Evolutionary conservation across 2,797 vertebrate species (phyloP).

Genomic region (Serranus cabrilla): DNA sequence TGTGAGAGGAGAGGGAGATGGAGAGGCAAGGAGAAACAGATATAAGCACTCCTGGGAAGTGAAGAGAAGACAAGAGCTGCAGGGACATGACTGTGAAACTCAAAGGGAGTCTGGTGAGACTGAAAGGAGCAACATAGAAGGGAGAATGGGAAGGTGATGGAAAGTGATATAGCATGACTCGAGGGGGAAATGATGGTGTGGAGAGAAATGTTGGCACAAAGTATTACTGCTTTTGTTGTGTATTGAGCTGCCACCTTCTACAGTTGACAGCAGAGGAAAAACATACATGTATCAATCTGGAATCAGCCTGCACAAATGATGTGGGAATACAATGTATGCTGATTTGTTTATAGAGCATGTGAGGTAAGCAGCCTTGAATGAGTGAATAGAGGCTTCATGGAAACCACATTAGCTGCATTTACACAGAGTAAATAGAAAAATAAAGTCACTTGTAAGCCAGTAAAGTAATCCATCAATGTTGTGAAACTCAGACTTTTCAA

Average conservation of each 20-base stretch:
- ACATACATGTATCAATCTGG: slow-evolving; percentile 27
- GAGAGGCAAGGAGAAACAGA: slow-evolving; percentile 51
- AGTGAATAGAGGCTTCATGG: slow-evolving; percentile 13
- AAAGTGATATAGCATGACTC: slow-evolving; percentile 11
- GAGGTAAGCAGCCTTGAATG: slow-evolving; percentile 27
- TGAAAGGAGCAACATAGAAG: slow-evolving; percentile 3
- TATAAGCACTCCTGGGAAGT: slow-evolving; percentile 32
- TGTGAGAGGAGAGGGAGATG: slow-evolving; percentile 23
- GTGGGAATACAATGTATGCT: slow-evolving; percentile 5
- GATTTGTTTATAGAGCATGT: slow-evolving; percentile 35
- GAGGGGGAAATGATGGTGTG: background rate
- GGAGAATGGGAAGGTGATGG: slow-evolving; percentile 7
- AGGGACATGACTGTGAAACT: slow-evolving; percentile 23
- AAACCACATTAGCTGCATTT: slow-evolving; percentile 27
- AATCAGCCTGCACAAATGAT: slow-evolving; percentile 41
- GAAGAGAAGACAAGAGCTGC: slow-evolving; percentile 13
- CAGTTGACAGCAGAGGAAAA: slow-evolving; percentile 35
- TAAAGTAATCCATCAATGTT: background rate
- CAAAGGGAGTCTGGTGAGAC: slow-evolving; percentile 17
- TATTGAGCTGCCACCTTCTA: slow-evolving; percentile 17
- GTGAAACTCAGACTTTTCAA: slow-evolving; percentile 5
- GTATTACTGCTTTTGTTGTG: slow-evolving; percentile 9
- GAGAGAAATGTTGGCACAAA: slow-evolving; percentile 17
- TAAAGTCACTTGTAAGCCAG: background rate
- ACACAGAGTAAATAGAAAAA: slow-evolving; percentile 22